These are phyloP conservation scores for Oreocharis arfaki DNA, from an alignment of 2,113 vertebrate species.

Conservation along the genomic window DNA sequence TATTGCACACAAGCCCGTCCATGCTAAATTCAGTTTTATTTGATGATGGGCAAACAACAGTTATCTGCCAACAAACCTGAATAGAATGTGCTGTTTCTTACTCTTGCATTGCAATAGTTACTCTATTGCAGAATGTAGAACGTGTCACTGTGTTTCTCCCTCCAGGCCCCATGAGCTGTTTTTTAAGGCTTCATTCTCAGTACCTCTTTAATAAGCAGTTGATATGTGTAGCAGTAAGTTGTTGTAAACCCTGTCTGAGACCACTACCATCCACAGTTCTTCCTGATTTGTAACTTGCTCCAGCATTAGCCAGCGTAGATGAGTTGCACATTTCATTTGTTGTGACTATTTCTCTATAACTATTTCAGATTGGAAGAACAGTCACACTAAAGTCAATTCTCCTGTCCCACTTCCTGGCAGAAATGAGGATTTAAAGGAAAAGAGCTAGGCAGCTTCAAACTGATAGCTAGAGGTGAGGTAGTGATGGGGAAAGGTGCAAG, in stretches of 20 bases:
- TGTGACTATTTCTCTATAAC: background rate
- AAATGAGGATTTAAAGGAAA: slow-evolving; percentile 20
- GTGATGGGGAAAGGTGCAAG: background rate
- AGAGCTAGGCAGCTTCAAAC: slow-evolving; percentile 25
- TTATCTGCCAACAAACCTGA: background rate
- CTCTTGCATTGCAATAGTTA: background rate
- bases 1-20: background rate
- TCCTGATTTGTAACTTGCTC: background rate
- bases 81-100: background rate
- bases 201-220: background rate
- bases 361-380: slow-evolving; percentile 28
- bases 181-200: background rate
- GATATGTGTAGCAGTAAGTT: background rate
- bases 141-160: background rate
- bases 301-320: background rate
- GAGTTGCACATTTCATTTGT: background rate
- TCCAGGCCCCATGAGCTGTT: background rate
- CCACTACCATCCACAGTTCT: background rate
- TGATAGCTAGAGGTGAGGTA: slow-evolving; percentile 37
- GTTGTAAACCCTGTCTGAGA: background rate
- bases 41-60: background rate
- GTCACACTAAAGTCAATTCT: background rate
- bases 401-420: background rate
- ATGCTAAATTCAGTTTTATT: background rate
- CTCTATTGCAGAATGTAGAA: background rate